These are phyloP conservation scores for Pterocles orientalis DNA, from an alignment of 2,113 vertebrate genomes.

Conservation along the genomic window DNA sequence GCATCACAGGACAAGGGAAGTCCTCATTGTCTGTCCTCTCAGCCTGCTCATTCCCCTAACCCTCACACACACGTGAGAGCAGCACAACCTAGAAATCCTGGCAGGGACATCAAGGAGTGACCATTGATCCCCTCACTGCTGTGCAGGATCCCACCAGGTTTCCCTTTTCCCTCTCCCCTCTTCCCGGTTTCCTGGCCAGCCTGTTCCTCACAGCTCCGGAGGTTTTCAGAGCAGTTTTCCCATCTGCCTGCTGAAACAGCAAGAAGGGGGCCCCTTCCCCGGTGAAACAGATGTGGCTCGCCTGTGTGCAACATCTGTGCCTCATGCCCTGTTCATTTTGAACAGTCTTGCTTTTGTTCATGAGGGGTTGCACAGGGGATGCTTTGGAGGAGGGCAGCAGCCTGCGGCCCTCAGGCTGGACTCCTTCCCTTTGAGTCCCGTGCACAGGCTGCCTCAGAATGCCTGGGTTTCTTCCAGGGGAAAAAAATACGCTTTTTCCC, in stretches of 20 bases:
- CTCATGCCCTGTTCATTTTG: background rate
- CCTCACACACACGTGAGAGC: background rate
- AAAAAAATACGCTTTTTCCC: background rate
- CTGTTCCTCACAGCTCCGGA: background rate
- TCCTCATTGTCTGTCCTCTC: background rate
- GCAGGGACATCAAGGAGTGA: background rate
- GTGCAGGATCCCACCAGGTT: background rate
- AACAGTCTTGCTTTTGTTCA: slow-evolving; percentile 35
- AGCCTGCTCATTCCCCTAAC: background rate
- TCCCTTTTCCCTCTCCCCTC: background rate
- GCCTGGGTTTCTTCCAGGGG: background rate
- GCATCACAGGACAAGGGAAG: rapidly evolving
- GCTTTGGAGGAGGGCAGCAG: slow-evolving; percentile 1
- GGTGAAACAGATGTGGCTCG: background rate
- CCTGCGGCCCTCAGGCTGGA: background rate
- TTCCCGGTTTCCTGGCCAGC: background rate
- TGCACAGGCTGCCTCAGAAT: background rate
- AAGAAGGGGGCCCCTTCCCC: slow-evolving; percentile 12
- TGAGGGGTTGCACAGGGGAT: background rate
- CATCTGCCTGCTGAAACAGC: slow-evolving; percentile 18
- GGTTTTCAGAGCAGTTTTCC: background rate
- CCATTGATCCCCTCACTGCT: rapidly evolving
- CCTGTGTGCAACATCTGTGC: slow-evolving; percentile 48
- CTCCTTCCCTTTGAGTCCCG: background rate
- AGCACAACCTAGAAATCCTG: background rate